A percentile compares a stretch with the other conserved stretches of the same genome.
Evolutionary conservation across 1,140 invertebrate species (phyloP).

Genomic region (Diploscapter pachys): DNA sequence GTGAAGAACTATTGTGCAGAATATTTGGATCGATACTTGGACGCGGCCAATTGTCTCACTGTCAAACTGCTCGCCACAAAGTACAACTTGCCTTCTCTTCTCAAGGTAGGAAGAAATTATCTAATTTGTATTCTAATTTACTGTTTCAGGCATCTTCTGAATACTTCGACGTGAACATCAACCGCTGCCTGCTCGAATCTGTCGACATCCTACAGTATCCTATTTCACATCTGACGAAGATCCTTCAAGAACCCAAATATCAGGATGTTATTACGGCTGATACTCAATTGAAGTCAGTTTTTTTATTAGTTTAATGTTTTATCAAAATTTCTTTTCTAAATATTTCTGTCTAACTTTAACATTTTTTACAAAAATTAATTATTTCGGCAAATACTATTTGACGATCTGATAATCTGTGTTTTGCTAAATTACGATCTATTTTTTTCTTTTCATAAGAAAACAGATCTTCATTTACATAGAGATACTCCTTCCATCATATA

Average conservation of each 20-base stretch:
- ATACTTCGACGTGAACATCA: constrained; percentile 64
- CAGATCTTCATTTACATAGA: no score
- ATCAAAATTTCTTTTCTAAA: no score
- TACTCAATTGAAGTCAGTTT: constrained; percentile 55
- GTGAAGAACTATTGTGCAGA: constrained; percentile 70
- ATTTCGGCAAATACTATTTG: not conserved
- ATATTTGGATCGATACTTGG: constrained; percentile 67
- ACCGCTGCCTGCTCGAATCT: constrained; percentile 58
- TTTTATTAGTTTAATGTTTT: constrained; percentile 38
- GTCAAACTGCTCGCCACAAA: constrained; percentile 65
- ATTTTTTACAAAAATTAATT: not conserved
- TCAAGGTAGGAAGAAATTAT: constrained; percentile 46
- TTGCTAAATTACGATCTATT: no score
- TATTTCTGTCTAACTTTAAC: constrained; percentile 4
- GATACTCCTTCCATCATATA: no score
- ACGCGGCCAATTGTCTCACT: constrained; percentile 67
- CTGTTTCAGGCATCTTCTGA: constrained; percentile 54
- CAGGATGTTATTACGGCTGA: constrained; percentile 34
- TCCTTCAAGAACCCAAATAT: constrained; percentile 51
- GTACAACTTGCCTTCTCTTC: constrained; percentile 63
- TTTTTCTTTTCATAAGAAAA: no score
- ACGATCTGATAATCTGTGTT: not conserved
- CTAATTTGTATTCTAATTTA: no score
- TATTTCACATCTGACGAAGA: constrained; percentile 31
- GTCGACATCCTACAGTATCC: constrained; percentile 46